phyloP scores from a whole-genome alignment of 23 tunicate species.

The Ascidia mentula region DNA sequence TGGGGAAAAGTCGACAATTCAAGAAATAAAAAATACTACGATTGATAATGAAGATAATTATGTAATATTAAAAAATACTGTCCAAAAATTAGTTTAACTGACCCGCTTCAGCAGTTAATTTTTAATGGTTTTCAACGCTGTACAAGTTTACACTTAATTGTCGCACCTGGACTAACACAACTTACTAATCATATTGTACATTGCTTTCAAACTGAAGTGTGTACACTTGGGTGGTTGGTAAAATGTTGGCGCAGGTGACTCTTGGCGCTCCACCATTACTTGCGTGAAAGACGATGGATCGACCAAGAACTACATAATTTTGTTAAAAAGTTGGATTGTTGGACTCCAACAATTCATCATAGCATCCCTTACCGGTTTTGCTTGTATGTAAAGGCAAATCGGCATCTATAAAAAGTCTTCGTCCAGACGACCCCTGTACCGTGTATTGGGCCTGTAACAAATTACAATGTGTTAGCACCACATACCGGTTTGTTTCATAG shows the following conservation, averaged over 20 bases:
- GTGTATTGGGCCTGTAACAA: conserved; percentile 16
- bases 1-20: too few relatives aligned
- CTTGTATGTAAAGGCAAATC: conserved; percentile 70
- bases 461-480: background rate
- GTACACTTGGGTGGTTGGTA: conserved; percentile 41
- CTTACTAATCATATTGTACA: conserved; percentile 62
- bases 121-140: too few relatives aligned
- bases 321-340: too few relatives aligned
- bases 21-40: too few relatives aligned
- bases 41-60: too few relatives aligned
- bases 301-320: conserved; percentile 69
- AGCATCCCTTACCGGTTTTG: conserved; percentile 41
- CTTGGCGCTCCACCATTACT: conserved; percentile 62
- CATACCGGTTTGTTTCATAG: too few relatives aligned
- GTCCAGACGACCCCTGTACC: conserved; percentile 19
- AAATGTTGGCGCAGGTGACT: conserved; percentile 59
- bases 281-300: conserved; percentile 79
- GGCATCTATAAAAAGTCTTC: conserved; percentile 45
- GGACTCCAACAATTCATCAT: background rate
- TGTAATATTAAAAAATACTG: too few relatives aligned
- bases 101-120: too few relatives aligned
- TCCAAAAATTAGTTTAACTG: too few relatives aligned
- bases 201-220: conserved; percentile 37
- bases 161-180: too few relatives aligned
- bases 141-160: too few relatives aligned